phyloP scores from a whole-genome alignment of 2,797 vertebrate genomes.

The Cossypha dichroa region DNA sequence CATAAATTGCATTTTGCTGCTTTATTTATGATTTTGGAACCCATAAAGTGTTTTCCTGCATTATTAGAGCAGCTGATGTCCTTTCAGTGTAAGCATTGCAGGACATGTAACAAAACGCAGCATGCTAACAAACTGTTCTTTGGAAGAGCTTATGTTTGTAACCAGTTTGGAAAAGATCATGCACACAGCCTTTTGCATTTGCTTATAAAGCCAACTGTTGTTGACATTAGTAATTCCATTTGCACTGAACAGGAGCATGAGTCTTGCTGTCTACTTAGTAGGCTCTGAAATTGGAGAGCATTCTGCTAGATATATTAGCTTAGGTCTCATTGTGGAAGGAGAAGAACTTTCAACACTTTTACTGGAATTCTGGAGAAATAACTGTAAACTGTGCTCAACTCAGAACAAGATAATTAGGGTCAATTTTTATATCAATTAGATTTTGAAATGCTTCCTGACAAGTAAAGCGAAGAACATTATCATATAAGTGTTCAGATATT shows the following conservation, averaged over 20 bases:
- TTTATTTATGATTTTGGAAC: not conserved
- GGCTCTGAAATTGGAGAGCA: not conserved
- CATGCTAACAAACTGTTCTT: not conserved
- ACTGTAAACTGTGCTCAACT: not conserved
- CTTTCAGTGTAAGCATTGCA: not conserved
- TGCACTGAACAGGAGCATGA: not conserved
- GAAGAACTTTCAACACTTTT: not conserved
- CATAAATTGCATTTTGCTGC: not conserved
- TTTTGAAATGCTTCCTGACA: not conserved
- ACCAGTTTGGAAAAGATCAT: not conserved
- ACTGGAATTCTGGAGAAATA: not conserved
- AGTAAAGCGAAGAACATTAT: not conserved
- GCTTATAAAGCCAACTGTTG: not conserved
- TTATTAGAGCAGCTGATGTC: not conserved
- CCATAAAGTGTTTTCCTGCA: not conserved
- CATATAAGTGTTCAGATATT: not conserved
- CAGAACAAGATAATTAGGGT: not conserved
- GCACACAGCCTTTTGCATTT: not conserved
- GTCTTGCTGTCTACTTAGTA: not conserved
- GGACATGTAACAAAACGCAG: not conserved
- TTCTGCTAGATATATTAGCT: not conserved
- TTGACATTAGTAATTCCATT: conserved; percentile 10
- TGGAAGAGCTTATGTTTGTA: not conserved
- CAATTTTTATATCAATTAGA: not conserved
- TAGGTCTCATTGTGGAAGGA: not conserved